Base-by-base conservation (phyloP, 2,113 vertebrate species). In the Ailuropoda melanoleuca region DNA sequence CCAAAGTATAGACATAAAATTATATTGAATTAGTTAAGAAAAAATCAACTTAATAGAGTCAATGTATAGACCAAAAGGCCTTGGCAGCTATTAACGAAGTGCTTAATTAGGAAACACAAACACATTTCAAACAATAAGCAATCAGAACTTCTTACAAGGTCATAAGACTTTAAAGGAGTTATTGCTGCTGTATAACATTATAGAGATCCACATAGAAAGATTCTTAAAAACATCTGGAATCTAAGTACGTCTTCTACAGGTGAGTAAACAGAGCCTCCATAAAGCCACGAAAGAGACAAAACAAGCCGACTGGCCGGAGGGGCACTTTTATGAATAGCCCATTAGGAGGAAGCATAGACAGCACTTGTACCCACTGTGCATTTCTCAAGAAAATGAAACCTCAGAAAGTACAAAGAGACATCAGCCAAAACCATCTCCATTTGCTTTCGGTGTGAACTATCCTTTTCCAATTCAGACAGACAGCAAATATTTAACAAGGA, bases 401-500 rank as follows among this genome's bases (percentile, higher is more conserved):
- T 78, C 96, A 89, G 37, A 39, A 43, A 6, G 56, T 7, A 92
- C 90, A 94, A 90, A 86, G 81, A 90, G 31, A 23, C 77, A 93
- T 64, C 21, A 0, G 94, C 84, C 84, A n/a, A 83, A 95, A 97
- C 97, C 93, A 48, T 55, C 88, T 82, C 43, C 43, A 2, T 56
- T 88, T 92, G 87, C 88, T 26, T 90, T 93, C 60, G n/a, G 98
- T 97, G 29, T 48, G 93, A 95, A 98, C 91, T 87, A 90, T 3
- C 93, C 93, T 90, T 90, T 97, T 88, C 97, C 39, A 68, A 11
- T 82, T 97, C 97, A 98, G 98, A 98, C 99, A 99, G 99, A 98
- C 98, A 97, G 98, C 98, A 99, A 99, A 98, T 98, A 99, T 98
- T 98, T 98, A 97, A 98, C 92, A 46, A 95, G 29, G 85, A 96